Evolutionary conservation across 1,140 invertebrate genomes (phyloP).

Genomic region (Linepithema humile): DNA sequence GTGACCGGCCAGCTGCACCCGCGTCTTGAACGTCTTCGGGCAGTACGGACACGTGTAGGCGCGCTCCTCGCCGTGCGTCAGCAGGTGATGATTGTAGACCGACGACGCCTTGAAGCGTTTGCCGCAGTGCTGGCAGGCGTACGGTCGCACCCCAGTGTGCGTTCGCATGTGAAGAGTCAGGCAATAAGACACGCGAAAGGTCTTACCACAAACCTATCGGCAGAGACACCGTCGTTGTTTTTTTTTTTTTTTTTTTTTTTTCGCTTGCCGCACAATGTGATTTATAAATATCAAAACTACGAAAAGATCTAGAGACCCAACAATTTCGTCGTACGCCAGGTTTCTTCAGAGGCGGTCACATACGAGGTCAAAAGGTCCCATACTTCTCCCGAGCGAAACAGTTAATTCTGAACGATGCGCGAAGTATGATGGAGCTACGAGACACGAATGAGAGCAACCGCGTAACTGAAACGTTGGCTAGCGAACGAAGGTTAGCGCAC

Average conservation of each 20-base stretch:
- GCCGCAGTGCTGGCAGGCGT: conserved; percentile 88
- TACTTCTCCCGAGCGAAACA: no score
- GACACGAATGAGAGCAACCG: no score
- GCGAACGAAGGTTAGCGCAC: no score
- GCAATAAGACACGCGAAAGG: conserved; percentile 91
- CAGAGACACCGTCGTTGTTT: background rate
- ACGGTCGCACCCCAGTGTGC: conserved; percentile 90
- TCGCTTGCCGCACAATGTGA: background rate
- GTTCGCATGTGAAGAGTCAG: conserved; percentile 91
- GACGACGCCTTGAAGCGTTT: conserved; percentile 91
- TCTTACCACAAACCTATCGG: conserved; percentile 89
- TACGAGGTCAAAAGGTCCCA: no score
- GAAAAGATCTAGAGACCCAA: no score
- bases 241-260: background rate
- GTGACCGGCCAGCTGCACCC: conserved; percentile 90
- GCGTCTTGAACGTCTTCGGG: conserved; percentile 90
- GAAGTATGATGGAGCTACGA: no score
- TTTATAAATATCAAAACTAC: no score
- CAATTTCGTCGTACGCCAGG: no score
- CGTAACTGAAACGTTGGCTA: no score
- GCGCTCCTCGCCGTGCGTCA: conserved; percentile 89
- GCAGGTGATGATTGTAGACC: conserved; percentile 90
- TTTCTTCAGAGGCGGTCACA: no score
- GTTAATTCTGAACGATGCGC: no score
- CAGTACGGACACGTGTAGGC: conserved; percentile 90